Percentiles rank a stretch among this genome's conserved stretches.
phyloP scores from a whole-genome alignment of 2,888 invertebrate species.

The Mayetiola destructor region DNA sequence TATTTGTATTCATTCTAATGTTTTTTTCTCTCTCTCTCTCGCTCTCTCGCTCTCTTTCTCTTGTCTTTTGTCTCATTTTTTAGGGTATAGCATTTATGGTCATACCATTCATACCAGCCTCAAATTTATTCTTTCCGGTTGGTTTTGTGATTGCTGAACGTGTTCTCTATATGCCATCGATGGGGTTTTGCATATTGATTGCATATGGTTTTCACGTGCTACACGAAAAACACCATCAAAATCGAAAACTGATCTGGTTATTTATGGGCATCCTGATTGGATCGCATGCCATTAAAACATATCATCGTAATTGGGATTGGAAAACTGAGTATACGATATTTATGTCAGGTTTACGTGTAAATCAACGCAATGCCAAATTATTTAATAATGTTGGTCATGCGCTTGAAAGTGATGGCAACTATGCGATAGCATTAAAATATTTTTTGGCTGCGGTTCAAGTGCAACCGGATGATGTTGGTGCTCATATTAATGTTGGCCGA shows the following conservation, averaged over 20 bases:
- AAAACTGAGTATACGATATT: slow-evolving; percentile 85
- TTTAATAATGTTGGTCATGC: slow-evolving; percentile 97
- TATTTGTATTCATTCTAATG: neutral
- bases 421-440: slow-evolving; percentile 69
- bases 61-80: slow-evolving; percentile 24
- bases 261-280: slow-evolving; percentile 52
- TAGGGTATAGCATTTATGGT: slow-evolving; percentile 76
- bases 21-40: neutral
- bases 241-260: slow-evolving; percentile 50
- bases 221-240: slow-evolving; percentile 41
- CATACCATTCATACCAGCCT: slow-evolving; percentile 87
- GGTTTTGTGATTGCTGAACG: slow-evolving; percentile 95
- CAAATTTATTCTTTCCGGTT: slow-evolving; percentile 93
- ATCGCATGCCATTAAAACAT: slow-evolving; percentile 73
- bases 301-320: slow-evolving; percentile 84
- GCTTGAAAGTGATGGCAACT: slow-evolving; percentile 57
- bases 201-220: slow-evolving; percentile 71
- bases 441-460: slow-evolving; percentile 86
- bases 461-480: slow-evolving; percentile 90
- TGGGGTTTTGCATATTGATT: slow-evolving; percentile 89
- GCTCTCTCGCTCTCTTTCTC: neutral
- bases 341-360: slow-evolving; percentile 71
- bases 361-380: slow-evolving; percentile 83
- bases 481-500: slow-evolving; percentile 92
- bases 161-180: slow-evolving; percentile 90